A percentile compares a stretch with the other conserved stretches of the same genome.
Conservation (phyloP, 92 coral and sea anemone species). For the Parazoanthus swiftii region DNA sequence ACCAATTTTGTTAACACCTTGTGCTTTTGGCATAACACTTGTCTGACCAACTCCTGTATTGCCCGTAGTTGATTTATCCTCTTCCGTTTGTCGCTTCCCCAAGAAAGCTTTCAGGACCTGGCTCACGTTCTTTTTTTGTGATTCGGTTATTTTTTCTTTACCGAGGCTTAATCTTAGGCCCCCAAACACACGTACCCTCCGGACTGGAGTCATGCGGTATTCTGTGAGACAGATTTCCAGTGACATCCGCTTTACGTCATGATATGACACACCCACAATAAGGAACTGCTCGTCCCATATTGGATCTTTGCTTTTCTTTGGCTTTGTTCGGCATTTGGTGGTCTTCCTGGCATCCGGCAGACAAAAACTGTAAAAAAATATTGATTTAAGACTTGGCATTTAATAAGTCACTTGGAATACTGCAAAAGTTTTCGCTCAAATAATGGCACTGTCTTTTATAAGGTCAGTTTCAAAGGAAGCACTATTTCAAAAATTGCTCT, state of each 20-base stretch:
- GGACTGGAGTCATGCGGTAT: constrained; percentile 56
- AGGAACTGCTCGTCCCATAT: constrained; percentile 89
- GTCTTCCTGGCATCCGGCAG: constrained; percentile 81
- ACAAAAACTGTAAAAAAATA: constrained; percentile 65
- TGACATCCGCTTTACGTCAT: constrained; percentile 73
- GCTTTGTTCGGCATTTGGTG: constrained; percentile 80
- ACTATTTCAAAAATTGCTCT: too few species aligned
- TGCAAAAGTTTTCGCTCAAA: too few species aligned
- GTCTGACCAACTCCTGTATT: constrained; percentile 5
- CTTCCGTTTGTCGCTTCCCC: constrained; percentile 43
- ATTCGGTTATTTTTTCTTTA: constrained; percentile 59
- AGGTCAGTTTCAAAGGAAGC: too few species aligned
- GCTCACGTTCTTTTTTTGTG: constrained; percentile 61
- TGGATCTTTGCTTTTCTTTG: constrained; percentile 81
- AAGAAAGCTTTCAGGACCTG: constrained; percentile 51
- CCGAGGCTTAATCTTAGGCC: constrained; percentile 83
- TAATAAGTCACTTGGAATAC: not conserved
- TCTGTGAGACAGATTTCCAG: constrained; percentile 83
- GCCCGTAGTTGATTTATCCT: not conserved
- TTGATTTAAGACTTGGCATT: not conserved
- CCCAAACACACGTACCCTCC: constrained; percentile 72
- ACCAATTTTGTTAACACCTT: not conserved
- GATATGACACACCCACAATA: constrained; percentile 76
- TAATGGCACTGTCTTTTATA: too few species aligned
- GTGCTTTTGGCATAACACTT: constrained; percentile 3